Base-by-base conservation (phyloP, 1,140 invertebrate species). In the Paraescarpia echinospica region DNA sequence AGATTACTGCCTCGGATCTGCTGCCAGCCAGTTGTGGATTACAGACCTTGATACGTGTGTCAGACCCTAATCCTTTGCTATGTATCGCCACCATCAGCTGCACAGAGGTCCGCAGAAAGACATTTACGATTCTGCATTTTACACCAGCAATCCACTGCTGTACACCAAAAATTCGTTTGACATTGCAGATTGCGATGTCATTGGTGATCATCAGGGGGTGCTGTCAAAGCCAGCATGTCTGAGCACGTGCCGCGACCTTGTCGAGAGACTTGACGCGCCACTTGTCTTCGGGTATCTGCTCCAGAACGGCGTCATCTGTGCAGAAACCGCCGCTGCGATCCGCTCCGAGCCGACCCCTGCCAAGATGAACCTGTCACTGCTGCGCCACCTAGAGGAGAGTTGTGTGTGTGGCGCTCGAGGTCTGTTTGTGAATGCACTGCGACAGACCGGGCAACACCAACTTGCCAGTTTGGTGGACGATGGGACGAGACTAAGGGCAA, bases 311-410 rank as follows among this genome's bases (percentile, higher is more conserved):
- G 90, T 90, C 34, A 34, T 90, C 34, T 34, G 34, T 14, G n/a
- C 18, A 22, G 90, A 41, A 22, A 34, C 34, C 14, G 90, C 90
- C 4, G 90, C 34, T 4, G 34, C 14, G 8, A 90, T 90, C 18
- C 90, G 90, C 34, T 34, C 34, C n/a, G 90, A 90, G 90, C 14
- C 90, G 34, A 90, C 34, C 90, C 27, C 90, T 90, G 90, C 90
- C 34, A 90, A 90, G n/a, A 31, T 90, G 8, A 90, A 90, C 35
- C n/a, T 90, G 90, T 18, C 90, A 14, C 90, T 90, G 90, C n/a
- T 90, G 90, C 90, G 90, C 34, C 90, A 90, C 90, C 90, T 90
- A 33, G 90, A 90, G 90, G 90, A 90, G 90, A 35, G 34, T 41
- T 22, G 90, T 90, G 90, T 90, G 34, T 77, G 59, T 27, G 90